Evolutionary conservation across 2,888 invertebrate genomes (phyloP).

Genomic region (Drosophila nr. medialis): DNA sequence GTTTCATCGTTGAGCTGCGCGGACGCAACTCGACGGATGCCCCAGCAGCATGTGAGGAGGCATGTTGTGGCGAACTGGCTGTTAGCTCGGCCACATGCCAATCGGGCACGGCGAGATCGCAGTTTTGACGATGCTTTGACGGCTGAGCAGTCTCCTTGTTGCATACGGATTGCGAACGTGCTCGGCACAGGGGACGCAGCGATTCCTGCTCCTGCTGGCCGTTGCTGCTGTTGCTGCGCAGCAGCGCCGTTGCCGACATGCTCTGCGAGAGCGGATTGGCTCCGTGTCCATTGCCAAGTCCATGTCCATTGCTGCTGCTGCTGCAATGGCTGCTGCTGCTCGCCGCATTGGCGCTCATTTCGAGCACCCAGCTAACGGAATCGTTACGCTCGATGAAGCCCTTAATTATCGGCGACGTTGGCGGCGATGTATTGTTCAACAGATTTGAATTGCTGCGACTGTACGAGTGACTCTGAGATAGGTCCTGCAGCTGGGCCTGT

Average conservation of each 20-base stretch:
- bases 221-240: slow-evolving; percentile 74
- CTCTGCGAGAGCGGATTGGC: slow-evolving; percentile 85
- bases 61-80: slow-evolving; percentile 68
- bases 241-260: slow-evolving; percentile 86
- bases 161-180: slow-evolving; percentile 85
- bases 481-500: slow-evolving; percentile 80
- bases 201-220: slow-evolving; percentile 51
- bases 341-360: slow-evolving; percentile 85
- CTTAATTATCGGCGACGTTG: slow-evolving; percentile 91
- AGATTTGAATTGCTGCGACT: slow-evolving; percentile 39
- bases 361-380: slow-evolving; percentile 94
- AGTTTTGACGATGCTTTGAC: slow-evolving; percentile 50
- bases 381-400: slow-evolving; percentile 94
- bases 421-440: slow-evolving; percentile 84
- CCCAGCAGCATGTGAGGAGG: background rate
- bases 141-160: slow-evolving; percentile 73
- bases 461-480: slow-evolving; percentile 44
- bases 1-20: slow-evolving; percentile 72
- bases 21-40: slow-evolving; percentile 50
- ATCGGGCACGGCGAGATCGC: slow-evolving; percentile 25
- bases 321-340: slow-evolving; percentile 8
- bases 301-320: slow-evolving; percentile 54
- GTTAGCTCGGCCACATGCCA: slow-evolving; percentile 54
- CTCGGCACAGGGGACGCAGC: slow-evolving; percentile 82
- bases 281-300: slow-evolving; percentile 41